Evolutionary conservation across 2,888 invertebrate species (phyloP).

Genomic region (Campoplex capitator): DNA sequence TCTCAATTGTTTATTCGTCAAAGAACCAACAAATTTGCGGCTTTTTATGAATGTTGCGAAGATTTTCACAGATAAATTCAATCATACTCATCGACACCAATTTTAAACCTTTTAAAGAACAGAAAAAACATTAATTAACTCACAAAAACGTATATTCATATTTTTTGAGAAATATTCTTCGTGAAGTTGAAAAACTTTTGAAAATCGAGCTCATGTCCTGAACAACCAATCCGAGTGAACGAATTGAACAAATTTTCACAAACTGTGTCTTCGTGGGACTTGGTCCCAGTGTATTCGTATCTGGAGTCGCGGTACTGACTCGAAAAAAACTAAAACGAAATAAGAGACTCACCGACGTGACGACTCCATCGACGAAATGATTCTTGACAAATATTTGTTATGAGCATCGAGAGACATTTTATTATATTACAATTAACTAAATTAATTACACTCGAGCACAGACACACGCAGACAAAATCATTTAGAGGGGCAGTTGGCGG

Average conservation of each 20-base stretch:
- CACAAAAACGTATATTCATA: too few species aligned
- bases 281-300: too few species aligned
- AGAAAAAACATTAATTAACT: neutral
- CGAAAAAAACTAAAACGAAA: conserved; percentile 69
- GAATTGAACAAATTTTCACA: too few species aligned
- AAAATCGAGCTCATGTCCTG: too few species aligned
- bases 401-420: conserved; percentile 50
- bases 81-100: neutral
- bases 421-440: conserved; percentile 51
- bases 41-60: neutral
- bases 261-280: too few species aligned
- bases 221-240: too few species aligned
- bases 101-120: neutral
- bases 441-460: conserved; percentile 34
- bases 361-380: conserved; percentile 44
- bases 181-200: too few species aligned
- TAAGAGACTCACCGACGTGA: conserved; percentile 45
- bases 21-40: neutral
- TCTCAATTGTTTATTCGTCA: neutral
- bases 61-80: neutral
- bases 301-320: too few species aligned
- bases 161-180: too few species aligned
- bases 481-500: conserved; percentile 58
- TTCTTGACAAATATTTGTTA: conserved; percentile 46
- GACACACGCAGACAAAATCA: conserved; percentile 46